These are phyloP conservation scores for Trematomus bernacchii DNA, from an alignment of 2,797 vertebrate species.

Conservation along the genomic window DNA sequence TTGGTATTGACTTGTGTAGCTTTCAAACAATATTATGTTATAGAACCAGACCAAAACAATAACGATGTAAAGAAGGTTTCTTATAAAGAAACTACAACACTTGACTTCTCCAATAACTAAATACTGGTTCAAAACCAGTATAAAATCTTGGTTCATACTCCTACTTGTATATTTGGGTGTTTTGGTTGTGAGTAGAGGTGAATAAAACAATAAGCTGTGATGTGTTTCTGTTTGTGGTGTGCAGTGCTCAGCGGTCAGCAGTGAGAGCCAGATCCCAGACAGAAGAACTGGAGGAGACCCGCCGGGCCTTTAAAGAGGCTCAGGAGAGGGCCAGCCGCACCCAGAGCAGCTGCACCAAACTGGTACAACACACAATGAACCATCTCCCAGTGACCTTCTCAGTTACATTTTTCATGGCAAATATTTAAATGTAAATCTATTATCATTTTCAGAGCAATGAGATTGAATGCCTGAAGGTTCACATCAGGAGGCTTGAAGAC, in stretches of 20 bases:
- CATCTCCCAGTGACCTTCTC: neutral
- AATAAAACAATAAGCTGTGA: neutral
- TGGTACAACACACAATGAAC: conserved; percentile 69
- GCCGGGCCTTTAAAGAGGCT: conserved; percentile 71
- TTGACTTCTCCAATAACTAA: neutral
- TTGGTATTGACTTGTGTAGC: neutral
- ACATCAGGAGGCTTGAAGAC: conserved; percentile 80
- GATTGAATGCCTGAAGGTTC: conserved; percentile 77
- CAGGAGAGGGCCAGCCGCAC: conserved; percentile 74
- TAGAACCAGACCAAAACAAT: neutral
- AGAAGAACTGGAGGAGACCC: conserved; percentile 84
- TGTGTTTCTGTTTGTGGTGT: neutral
- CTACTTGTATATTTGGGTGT: neutral
- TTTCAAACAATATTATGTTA: neutral
- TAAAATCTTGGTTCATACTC: neutral
- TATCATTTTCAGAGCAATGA: conserved; percentile 77
- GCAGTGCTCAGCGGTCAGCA: conserved; percentile 78
- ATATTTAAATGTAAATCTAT: conserved; percentile 8
- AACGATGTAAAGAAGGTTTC: neutral
- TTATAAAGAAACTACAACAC: neutral
- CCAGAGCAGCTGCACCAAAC: conserved; percentile 75
- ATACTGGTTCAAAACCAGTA: neutral
- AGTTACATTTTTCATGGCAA: neutral
- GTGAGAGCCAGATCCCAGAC: conserved; percentile 72
- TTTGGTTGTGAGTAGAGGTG: neutral